phyloP scores from a whole-genome alignment of 2,888 invertebrate genomes.

The Nymphalis c-album region DNA sequence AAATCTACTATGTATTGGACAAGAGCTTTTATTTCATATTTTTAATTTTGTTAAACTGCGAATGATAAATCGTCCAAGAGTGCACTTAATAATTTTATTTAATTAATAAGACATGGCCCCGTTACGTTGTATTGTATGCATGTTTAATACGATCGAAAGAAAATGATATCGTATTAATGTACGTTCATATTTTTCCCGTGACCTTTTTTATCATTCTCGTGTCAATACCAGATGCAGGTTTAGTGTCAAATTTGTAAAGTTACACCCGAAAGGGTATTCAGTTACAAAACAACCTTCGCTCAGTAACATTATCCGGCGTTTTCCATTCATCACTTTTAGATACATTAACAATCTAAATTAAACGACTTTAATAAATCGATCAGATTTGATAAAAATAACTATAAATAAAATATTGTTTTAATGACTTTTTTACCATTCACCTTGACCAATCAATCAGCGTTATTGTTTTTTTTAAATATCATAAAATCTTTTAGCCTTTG shows the following conservation, averaged over 20 bases:
- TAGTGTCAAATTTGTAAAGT: conserved; percentile 23
- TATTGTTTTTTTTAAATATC: too few relatives aligned
- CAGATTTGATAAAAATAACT: too few relatives aligned
- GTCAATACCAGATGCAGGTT: conserved; percentile 18
- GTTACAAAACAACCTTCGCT: conserved; percentile 35
- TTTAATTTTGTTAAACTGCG: too few relatives aligned
- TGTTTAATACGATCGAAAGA: neutral
- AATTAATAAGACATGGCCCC: neutral
- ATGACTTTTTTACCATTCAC: too few relatives aligned
- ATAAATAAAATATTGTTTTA: too few relatives aligned
- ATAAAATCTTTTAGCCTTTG: too few relatives aligned
- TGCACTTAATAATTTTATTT: too few relatives aligned
- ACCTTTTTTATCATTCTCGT: conserved; percentile 20
- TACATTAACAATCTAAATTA: neutral
- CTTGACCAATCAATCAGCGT: too few relatives aligned
- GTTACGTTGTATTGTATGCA: neutral
- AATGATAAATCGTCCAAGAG: too few relatives aligned
- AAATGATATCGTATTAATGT: conserved; percentile 6
- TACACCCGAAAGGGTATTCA: conserved; percentile 25
- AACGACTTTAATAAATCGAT: too few relatives aligned
- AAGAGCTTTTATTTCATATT: too few relatives aligned
- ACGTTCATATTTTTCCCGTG: conserved; percentile 5
- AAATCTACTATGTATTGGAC: too few relatives aligned
- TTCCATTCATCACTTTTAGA: conserved; percentile 23
- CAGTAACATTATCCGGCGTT: conserved; percentile 28